Conservation (phyloP, 1,140 invertebrate genomes). For the Eufriesea mexicana region DNA sequence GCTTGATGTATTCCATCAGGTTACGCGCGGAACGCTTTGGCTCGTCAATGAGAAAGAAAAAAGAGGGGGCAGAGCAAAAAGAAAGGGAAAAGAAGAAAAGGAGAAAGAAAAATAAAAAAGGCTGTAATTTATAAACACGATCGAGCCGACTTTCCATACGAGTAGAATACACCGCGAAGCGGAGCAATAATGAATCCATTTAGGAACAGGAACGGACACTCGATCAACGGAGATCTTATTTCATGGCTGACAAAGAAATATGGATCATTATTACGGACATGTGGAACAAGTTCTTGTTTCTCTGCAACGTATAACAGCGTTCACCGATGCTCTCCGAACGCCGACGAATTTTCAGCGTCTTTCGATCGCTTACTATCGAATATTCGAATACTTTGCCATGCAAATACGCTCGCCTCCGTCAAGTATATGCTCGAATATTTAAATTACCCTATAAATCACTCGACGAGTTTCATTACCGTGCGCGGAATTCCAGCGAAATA, state of each 20-base stretch:
- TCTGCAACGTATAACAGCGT: neutral
- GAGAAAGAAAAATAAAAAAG: neutral
- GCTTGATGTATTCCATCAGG: slow-evolving; percentile 18
- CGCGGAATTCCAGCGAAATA: neutral
- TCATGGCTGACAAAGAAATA: slow-evolving; percentile 23
- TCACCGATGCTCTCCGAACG: neutral
- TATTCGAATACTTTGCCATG: neutral
- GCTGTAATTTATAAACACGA: slow-evolving; percentile 12
- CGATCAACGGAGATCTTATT: slow-evolving; percentile 30
- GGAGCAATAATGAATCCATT: slow-evolving; percentile 31
- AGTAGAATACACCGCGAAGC: slow-evolving; percentile 1
- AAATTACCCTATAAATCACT: neutral
- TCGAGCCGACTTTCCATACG: slow-evolving; percentile 9
- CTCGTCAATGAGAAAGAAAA: neutral
- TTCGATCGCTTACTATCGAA: neutral
- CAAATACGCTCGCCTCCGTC: neutral
- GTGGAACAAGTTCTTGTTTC: slow-evolving; percentile 25
- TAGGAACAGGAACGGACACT: slow-evolving; percentile 20
- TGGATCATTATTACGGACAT: slow-evolving; percentile 20
- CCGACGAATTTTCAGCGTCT: neutral
- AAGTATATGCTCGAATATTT: neutral
- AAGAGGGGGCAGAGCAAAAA: neutral
- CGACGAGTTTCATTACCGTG: neutral
- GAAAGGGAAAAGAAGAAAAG: neutral
- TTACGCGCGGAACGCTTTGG: slow-evolving; percentile 10